A percentile compares a stretch with the other conserved stretches of the same genome.
Evolutionary conservation across 1,140 invertebrate genomes (phyloP).

Genomic region (Lethrus apterus): DNA sequence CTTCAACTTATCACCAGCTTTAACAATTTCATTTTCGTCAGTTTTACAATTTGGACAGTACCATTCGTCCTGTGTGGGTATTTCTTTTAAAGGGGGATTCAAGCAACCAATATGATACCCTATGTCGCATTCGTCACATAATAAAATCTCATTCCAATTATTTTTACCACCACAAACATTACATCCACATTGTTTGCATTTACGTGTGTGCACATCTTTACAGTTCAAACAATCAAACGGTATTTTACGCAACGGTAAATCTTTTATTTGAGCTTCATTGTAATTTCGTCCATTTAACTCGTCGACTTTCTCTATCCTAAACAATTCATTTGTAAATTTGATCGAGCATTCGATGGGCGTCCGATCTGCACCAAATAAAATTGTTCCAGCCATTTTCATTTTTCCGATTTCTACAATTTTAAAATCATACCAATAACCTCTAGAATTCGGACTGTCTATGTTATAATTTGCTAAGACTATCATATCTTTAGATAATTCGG

Average conservation of each 20-base stretch:
- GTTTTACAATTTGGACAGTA: conserved; percentile 74
- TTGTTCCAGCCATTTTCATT: conserved; percentile 40
- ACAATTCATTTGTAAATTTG: conserved; percentile 53
- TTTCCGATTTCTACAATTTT: conserved; percentile 40
- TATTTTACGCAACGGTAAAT: conserved; percentile 30
- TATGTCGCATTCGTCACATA: conserved; percentile 71
- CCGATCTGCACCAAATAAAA: conserved; percentile 43
- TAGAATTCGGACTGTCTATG: conserved; percentile 57
- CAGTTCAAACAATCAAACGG: conserved; percentile 56
- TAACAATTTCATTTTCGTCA: conserved; percentile 68
- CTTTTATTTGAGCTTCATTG: no score
- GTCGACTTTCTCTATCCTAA: conserved; percentile 56
- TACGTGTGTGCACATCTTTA: conserved; percentile 54
- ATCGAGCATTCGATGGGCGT: conserved; percentile 49
- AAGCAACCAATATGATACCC: conserved; percentile 64
- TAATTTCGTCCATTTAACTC: conserved; percentile 14
- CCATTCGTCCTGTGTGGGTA: conserved; percentile 63
- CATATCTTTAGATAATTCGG: conserved; percentile 53
- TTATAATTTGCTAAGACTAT: conserved; percentile 73
- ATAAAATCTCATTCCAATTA: conserved; percentile 55
- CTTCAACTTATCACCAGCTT: conserved; percentile 66
- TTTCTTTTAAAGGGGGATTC: conserved; percentile 50
- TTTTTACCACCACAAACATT: conserved; percentile 65
- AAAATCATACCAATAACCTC: conserved; percentile 66
- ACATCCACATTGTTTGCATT: conserved; percentile 73